phyloP scores from a whole-genome alignment of 2,113 vertebrate genomes.

The Xyrauchen texanus region DNA sequence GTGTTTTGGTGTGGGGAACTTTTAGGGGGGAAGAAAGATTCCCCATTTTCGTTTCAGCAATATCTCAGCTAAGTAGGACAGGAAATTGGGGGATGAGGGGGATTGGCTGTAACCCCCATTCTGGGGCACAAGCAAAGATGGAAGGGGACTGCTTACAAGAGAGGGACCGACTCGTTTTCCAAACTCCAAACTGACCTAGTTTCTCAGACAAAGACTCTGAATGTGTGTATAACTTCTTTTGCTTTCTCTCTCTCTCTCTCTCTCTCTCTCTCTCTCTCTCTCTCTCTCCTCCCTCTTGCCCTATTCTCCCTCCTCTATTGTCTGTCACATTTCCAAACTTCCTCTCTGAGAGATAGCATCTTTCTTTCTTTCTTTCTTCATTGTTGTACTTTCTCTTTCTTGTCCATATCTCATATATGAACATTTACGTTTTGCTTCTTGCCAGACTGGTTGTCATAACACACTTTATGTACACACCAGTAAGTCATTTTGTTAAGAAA shows the following conservation, averaged over 20 bases:
- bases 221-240: slow-evolving; percentile 17
- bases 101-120: slow-evolving; percentile 53
- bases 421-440: slow-evolving; percentile 26
- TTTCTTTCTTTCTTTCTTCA: not conserved
- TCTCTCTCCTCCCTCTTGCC: no score
- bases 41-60: slow-evolving; percentile 45
- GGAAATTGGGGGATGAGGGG: not conserved
- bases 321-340: no score
- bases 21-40: slow-evolving; percentile 37
- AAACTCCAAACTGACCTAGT: slow-evolving; percentile 52
- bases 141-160: slow-evolving; percentile 31
- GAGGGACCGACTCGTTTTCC: slow-evolving; percentile 36
- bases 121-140: slow-evolving; percentile 23
- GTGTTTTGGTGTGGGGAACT: not conserved
- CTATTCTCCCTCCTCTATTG: no score
- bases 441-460: slow-evolving; percentile 28
- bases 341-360: no score
- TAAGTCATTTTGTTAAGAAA: slow-evolving; percentile 14
- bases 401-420: slow-evolving; percentile 4
- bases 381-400: not conserved
- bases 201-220: slow-evolving; percentile 50
- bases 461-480: slow-evolving; percentile 17
- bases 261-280: no score
- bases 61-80: not conserved
- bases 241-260: no score